Base-by-base conservation (phyloP, 1,140 invertebrate genomes). In the Drosophila tani region DNA sequence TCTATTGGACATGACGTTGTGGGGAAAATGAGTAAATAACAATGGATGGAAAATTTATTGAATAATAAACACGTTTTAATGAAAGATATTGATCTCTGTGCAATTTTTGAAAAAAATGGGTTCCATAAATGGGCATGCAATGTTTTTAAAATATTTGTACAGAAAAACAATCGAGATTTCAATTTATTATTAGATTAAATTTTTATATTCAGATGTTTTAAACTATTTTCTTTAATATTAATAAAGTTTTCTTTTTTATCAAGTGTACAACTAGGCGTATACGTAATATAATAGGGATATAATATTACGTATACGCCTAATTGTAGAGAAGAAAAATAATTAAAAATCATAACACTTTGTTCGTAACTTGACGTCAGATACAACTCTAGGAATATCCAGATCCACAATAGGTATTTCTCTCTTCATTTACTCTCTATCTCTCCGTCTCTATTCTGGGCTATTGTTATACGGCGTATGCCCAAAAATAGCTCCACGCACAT, bases 401-500 rank as follows among this genome's bases (percentile, higher is more conserved):
- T 14, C 27, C 0, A 32, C 8, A 35, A 7, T 7, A 12, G 15
- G 29, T 21, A n/a, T 29, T 17, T 4, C 11, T 24, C 41, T 43
- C 45, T 49, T 17, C 38, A 24, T 35, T 35, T 46, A 29, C 62
- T n/a, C 27, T 24, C 32, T 14, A 1, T 29, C 11, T 24, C 29
- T 56, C 17, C 46, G 55, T 74, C 56, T 47, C 17, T 38, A 32
- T 67, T 68, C 17, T 43, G 12, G n/a, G 17, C 59, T 50, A 82
- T 79, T 86, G 75, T 85, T 75, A 64, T 35, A 49, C 56, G 45
- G 59, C 11, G 7, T 49, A 56, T 59, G 41, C 40, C 75, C 75
- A 29, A 74, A 87, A 87, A 88, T 87, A 87, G 83, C 71, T 53
- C 68, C 57, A 70, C 49, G 62, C 78, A 75, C 46, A 57, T 79